Percentiles rank a stretch among this genome's conserved stretches.
phyloP scores from a whole-genome alignment of 2,888 invertebrate species.

The Ochlodes sylvanus region DNA sequence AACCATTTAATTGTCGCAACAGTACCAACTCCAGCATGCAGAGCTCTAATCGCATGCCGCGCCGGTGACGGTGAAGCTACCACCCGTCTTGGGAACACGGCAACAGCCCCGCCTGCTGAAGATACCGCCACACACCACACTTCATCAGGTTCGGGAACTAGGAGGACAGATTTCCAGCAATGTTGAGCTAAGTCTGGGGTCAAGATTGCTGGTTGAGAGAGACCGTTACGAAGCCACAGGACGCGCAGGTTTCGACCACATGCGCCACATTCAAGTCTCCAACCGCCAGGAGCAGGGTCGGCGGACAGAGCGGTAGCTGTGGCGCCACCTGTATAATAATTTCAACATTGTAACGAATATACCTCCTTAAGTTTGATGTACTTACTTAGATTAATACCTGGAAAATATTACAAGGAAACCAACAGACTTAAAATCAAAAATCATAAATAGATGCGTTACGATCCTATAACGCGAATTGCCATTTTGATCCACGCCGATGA shows the following conservation, averaged over 20 bases:
- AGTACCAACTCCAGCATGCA: slow-evolving; percentile 50
- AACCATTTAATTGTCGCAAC: not conserved
- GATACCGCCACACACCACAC: slow-evolving; percentile 73
- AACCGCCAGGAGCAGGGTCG: slow-evolving; percentile 61
- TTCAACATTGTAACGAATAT: not conserved
- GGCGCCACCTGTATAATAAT: slow-evolving; percentile 59
- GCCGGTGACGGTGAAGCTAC: slow-evolving; percentile 67
- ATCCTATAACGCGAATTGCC: no score
- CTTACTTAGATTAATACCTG: no score
- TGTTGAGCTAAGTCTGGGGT: slow-evolving; percentile 66
- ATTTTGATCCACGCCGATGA: no score
- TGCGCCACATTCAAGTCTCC: slow-evolving; percentile 75
- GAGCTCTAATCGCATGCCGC: slow-evolving; percentile 64
- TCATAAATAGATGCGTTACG: no score
- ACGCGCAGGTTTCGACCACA: slow-evolving; percentile 71
- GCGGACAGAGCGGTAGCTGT: slow-evolving; percentile 69
- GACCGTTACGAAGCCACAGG: slow-evolving; percentile 47
- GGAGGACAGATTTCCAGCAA: slow-evolving; percentile 72
- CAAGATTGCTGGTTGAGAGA: slow-evolving; percentile 56
- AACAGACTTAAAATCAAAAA: no score
- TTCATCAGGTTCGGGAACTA: slow-evolving; percentile 68
- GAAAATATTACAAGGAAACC: no score
- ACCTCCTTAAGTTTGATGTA: not conserved
- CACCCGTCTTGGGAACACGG: slow-evolving; percentile 59
- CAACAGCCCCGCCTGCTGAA: slow-evolving; percentile 64